Percentiles rank a stretch among this genome's conserved stretches.
Conservation (phyloP, 2,113 vertebrate species). For the Circaetus cinerascens region DNA sequence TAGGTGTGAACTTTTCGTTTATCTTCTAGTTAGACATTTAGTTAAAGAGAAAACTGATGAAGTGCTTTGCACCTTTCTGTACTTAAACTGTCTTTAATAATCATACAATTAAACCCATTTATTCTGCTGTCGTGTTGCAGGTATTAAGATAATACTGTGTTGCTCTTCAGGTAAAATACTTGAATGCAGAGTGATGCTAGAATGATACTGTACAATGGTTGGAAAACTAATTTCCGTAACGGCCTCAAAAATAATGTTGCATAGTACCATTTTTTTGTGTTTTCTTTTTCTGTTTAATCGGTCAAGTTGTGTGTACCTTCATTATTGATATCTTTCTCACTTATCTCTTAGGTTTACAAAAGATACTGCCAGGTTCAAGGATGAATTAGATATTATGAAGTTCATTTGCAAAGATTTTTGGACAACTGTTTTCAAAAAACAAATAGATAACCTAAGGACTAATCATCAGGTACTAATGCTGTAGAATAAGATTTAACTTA, state of each 20-base stretch:
- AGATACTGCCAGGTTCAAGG: constrained; percentile 94
- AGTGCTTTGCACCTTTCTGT: neutral
- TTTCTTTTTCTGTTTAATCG: neutral
- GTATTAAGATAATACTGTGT: neutral
- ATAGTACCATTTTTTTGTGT: neutral
- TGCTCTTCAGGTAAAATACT: neutral
- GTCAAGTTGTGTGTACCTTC: neutral
- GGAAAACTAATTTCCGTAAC: neutral
- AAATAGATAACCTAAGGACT: constrained; percentile 93
- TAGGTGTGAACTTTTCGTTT: neutral
- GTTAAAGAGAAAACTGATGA: neutral
- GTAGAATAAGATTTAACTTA: neutral
- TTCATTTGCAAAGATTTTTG: constrained; percentile 98
- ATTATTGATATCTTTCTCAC: neutral
- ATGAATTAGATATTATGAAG: constrained; percentile 96
- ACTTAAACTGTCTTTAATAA: neutral
- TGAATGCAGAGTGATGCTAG: neutral
- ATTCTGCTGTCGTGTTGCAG: neutral
- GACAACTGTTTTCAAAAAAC: constrained; percentile 95
- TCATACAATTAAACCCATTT: neutral
- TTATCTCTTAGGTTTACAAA: constrained; percentile 85
- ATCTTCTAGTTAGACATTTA: neutral
- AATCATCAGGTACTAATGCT: constrained; percentile 86
- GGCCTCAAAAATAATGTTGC: neutral
- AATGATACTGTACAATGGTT: neutral